These are phyloP conservation scores for Eospalax fontanierii DNA, from an alignment of 2,797 vertebrate genomes.

Conservation along the genomic window DNA sequence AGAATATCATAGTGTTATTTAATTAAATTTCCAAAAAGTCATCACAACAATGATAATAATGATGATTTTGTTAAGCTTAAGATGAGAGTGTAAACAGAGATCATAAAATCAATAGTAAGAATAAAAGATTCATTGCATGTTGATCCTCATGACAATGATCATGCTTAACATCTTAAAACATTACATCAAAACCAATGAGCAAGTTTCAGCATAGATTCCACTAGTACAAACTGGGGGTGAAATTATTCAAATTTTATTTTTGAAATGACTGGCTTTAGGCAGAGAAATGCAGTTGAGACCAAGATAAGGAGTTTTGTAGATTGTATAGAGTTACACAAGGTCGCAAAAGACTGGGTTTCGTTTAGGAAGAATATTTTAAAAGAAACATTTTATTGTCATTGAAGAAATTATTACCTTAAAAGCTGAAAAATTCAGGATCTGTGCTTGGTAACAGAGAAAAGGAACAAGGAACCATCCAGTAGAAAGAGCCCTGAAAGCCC, in stretches of 20 bases:
- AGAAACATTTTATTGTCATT: conserved; percentile 30
- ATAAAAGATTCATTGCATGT: neutral
- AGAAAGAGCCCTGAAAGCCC: neutral
- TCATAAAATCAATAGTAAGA: neutral
- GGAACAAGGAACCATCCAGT: neutral
- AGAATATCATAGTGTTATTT: conserved; percentile 1
- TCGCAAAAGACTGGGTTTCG: neutral
- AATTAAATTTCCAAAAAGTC: conserved; percentile 20
- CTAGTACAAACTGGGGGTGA: neutral
- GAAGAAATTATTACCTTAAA: conserved; percentile 57
- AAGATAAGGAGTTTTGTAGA: neutral
- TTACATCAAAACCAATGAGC: neutral
- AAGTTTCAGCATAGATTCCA: neutral
- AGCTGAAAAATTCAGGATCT: too few species aligned
- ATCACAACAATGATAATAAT: neutral
- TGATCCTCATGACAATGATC: neutral
- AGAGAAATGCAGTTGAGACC: neutral
- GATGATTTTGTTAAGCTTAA: neutral
- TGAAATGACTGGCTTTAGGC: neutral
- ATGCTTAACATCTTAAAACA: neutral
- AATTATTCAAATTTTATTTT: conserved; percentile 21
- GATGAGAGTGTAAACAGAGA: neutral
- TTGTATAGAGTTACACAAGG: conserved; percentile 37
- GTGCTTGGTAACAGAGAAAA: conserved; percentile 33
- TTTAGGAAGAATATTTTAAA: conserved; percentile 31